Evolutionary conservation across 2,888 invertebrate species (phyloP).

Genomic region (Theristus sp.): DNA sequence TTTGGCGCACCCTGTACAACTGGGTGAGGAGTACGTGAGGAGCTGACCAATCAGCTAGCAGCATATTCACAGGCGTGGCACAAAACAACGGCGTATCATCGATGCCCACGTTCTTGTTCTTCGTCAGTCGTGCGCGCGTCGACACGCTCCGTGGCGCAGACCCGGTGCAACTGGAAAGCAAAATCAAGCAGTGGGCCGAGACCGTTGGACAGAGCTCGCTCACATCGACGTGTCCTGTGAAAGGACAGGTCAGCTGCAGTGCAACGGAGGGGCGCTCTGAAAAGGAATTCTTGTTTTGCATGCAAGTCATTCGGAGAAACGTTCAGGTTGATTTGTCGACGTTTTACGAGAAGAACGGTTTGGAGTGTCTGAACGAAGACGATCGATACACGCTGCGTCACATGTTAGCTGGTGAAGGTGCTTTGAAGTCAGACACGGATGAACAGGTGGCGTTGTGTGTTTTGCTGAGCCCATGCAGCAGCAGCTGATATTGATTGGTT

Average conservation of each 20-base stretch:
- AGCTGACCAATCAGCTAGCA: no score
- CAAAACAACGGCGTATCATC: conserved; percentile 69
- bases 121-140: conserved; percentile 55
- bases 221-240: no score
- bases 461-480: not conserved
- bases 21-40: no score
- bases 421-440: conserved; percentile 53
- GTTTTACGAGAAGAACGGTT: conserved; percentile 66
- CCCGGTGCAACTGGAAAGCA: conserved; percentile 55
- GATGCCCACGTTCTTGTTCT: conserved; percentile 96
- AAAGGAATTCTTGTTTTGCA: not conserved
- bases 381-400: conserved; percentile 71
- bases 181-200: conserved; percentile 50
- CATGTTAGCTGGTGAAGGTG: conserved; percentile 19
- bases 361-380: conserved; percentile 86
- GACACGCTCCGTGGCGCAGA: conserved; percentile 75
- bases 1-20: no score
- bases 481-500: not conserved
- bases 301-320: no score
- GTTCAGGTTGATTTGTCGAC: conserved; percentile 64
- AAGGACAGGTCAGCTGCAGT: not conserved
- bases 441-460: conserved; percentile 51
- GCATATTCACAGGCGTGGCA: no score
- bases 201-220: not conserved
- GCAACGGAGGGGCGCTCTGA: not conserved